These are phyloP conservation scores for Hirtodrosophila trivittata DNA, from an alignment of 2,888 invertebrate species.

Conservation along the genomic window DNA sequence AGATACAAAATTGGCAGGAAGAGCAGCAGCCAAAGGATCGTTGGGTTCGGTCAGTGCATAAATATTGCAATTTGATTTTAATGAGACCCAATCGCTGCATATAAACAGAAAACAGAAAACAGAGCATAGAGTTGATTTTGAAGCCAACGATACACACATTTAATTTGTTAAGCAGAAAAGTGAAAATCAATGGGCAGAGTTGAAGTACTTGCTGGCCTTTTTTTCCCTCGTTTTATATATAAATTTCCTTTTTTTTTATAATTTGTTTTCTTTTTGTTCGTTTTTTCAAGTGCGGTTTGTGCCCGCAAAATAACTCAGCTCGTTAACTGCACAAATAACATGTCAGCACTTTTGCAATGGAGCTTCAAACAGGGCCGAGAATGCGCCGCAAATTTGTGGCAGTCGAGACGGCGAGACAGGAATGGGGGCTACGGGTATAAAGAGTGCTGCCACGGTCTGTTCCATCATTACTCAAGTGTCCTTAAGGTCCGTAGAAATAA, in stretches of 20 bases:
- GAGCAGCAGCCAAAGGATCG: background rate
- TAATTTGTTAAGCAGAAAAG: conserved; percentile 55
- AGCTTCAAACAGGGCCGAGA: conserved; percentile 57
- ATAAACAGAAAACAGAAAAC: conserved; percentile 48
- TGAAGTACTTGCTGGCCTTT: conserved; percentile 18
- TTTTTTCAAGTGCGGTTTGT: conserved; percentile 72
- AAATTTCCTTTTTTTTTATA: conserved; percentile 22
- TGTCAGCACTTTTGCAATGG: conserved; percentile 73
- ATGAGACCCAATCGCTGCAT: conserved; percentile 55
- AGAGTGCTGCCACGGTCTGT: conserved; percentile 55
- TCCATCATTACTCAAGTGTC: conserved; percentile 78
- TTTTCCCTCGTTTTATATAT: conserved; percentile 3
- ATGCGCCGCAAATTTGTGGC: conserved; percentile 66
- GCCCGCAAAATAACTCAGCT: conserved; percentile 77
- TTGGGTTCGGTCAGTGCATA: conserved; percentile 28
- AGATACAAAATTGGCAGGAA: conserved; percentile 14
- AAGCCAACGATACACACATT: conserved; percentile 40
- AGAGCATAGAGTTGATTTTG: background rate
- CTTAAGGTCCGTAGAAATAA: conserved; percentile 67
- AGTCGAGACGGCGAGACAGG: background rate
- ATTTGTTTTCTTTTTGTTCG: conserved; percentile 27
- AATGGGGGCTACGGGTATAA: background rate
- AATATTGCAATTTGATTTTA: conserved; percentile 69
- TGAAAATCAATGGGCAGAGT: conserved; percentile 54
- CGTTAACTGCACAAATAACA: conserved; percentile 80